Conservation (phyloP, 2,797 vertebrate genomes). For the Peromyscus eremicus region DNA sequence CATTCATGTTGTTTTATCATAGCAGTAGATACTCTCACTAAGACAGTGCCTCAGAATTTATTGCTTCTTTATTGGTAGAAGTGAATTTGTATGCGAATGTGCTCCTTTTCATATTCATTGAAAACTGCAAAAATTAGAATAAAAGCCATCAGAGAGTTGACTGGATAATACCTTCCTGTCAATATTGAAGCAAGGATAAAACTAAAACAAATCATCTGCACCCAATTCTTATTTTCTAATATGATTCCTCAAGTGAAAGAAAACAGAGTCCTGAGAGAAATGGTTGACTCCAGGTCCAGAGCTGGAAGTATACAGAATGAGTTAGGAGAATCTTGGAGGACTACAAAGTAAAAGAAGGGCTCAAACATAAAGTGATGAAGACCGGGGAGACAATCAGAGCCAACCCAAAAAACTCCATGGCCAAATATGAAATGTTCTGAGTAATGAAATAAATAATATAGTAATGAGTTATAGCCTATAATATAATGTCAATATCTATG, state of each 20-base stretch:
- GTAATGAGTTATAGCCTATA: background rate
- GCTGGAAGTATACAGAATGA: background rate
- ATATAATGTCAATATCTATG: background rate
- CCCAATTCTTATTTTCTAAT: background rate
- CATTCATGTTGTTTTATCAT: background rate
- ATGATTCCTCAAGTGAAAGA: conserved; percentile 22
- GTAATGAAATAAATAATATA: conserved; percentile 2
- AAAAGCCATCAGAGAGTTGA: background rate
- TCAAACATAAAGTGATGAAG: background rate
- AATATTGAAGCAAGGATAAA: conserved; percentile 18
- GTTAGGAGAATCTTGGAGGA: background rate
- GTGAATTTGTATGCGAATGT: background rate
- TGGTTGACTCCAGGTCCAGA: background rate
- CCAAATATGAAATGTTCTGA: background rate
- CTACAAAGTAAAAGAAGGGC: background rate
- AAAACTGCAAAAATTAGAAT: background rate
- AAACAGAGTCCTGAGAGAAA: background rate
- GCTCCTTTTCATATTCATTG: background rate
- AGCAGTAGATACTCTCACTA: background rate
- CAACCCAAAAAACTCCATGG: background rate
- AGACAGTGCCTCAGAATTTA: background rate
- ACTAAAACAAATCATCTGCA: background rate
- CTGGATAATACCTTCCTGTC: background rate
- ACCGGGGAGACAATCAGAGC: background rate
- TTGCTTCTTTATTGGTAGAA: conserved; percentile 35